Conservation (phyloP, 2,113 vertebrate species). For the Percopsis transmontana region DNA sequence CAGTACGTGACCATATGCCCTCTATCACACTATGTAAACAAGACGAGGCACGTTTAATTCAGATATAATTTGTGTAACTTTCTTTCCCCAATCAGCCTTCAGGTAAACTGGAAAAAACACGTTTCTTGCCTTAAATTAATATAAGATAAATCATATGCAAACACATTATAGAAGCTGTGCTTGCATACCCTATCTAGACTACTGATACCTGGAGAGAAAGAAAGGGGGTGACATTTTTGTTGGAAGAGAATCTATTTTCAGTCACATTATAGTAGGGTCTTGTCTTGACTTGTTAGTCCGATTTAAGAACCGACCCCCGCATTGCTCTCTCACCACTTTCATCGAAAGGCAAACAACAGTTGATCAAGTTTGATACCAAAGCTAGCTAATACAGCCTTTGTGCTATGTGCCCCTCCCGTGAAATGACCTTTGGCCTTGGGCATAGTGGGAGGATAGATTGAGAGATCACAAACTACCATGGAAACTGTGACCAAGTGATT, state of each 20-base stretch:
- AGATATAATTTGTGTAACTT: slow-evolving; percentile 17
- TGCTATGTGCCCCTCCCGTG: slow-evolving; percentile 58
- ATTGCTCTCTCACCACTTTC: slow-evolving; percentile 46
- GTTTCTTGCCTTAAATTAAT: slow-evolving; percentile 75
- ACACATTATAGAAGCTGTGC: slow-evolving; percentile 61
- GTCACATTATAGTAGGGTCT: too few species aligned
- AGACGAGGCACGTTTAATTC: slow-evolving; percentile 24
- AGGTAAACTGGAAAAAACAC: slow-evolving; percentile 19
- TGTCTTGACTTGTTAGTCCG: slow-evolving; percentile 12
- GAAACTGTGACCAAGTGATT: slow-evolving; percentile 65
- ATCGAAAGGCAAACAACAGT: slow-evolving; percentile 59
- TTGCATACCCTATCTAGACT: slow-evolving; percentile 56
- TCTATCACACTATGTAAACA: slow-evolving; percentile 22
- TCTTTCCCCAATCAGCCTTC: slow-evolving; percentile 26
- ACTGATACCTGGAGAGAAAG: slow-evolving; percentile 28
- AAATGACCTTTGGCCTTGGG: slow-evolving; percentile 47
- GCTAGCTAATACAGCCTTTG: slow-evolving; percentile 65
- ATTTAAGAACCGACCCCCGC: slow-evolving; percentile 29
- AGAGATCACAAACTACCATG: slow-evolving; percentile 51
- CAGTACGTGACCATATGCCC: slow-evolving; percentile 17
- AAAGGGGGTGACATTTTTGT: slow-evolving; percentile 53
- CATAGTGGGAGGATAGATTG: slow-evolving; percentile 36
- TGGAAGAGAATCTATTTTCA: slow-evolving; percentile 12
- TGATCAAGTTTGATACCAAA: slow-evolving; percentile 77
- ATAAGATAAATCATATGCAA: slow-evolving; percentile 42